phyloP scores from a whole-genome alignment of 1,140 invertebrate species.

The Hermetia illucens region DNA sequence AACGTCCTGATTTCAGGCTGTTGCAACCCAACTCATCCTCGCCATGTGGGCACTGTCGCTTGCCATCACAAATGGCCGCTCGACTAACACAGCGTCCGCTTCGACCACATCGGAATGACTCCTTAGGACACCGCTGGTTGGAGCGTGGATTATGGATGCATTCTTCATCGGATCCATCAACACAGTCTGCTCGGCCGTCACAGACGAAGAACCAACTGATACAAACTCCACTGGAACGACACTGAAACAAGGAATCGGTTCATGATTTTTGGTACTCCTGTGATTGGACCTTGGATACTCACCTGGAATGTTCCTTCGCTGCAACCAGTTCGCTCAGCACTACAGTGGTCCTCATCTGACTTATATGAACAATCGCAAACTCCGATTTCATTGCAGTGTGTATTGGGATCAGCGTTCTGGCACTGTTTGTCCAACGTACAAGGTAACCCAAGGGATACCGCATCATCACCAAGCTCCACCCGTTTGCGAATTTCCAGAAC shows the following conservation, averaged over 20 bases:
- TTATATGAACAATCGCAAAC: constrained; percentile 61
- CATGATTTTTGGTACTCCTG: background rate
- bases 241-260: constrained; percentile 34
- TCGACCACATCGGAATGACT: constrained; percentile 49
- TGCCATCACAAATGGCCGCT: constrained; percentile 61
- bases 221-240: constrained; percentile 65
- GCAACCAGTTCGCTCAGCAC: constrained; percentile 57
- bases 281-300: constrained; percentile 4
- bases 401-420: constrained; percentile 58
- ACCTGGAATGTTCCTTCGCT: constrained; percentile 73
- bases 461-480: constrained; percentile 35
- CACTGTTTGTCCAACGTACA: constrained; percentile 68
- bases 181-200: constrained; percentile 57
- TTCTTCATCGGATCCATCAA: constrained; percentile 71
- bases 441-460: constrained; percentile 58
- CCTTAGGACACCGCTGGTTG: constrained; percentile 22
- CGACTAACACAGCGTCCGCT: constrained; percentile 58
- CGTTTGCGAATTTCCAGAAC: constrained; percentile 25
- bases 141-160: constrained; percentile 34
- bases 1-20: constrained; percentile 38
- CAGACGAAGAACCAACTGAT: constrained; percentile 88
- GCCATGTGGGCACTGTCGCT: constrained; percentile 57
- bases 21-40: constrained; percentile 68
- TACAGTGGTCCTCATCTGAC: constrained; percentile 40
- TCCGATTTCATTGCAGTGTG: constrained; percentile 55